Conservation (phyloP, 2,113 vertebrate genomes). For the Chitala chitala region DNA sequence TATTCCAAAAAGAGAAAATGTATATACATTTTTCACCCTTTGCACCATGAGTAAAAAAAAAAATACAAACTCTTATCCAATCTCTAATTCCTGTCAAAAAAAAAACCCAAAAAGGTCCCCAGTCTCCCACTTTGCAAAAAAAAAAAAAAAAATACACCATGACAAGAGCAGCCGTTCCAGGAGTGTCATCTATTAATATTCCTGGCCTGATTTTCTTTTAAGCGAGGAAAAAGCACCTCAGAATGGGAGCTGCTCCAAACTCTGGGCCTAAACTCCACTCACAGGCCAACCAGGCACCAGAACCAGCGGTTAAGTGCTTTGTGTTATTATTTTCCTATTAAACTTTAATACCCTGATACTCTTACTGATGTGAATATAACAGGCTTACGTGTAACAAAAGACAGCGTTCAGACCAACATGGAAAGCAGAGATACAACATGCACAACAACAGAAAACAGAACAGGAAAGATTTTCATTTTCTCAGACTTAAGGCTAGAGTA, state of each 20-base stretch:
- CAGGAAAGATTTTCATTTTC: neutral
- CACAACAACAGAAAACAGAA: neutral
- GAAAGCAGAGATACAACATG: neutral
- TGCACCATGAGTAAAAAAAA: too few relatives aligned
- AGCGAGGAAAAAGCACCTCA: neutral
- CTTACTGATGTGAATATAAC: neutral
- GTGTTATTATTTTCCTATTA: slow-evolving; percentile 3
- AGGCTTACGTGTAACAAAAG: neutral
- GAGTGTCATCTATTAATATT: too few relatives aligned
- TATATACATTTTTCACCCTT: too few relatives aligned
- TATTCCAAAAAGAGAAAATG: too few relatives aligned
- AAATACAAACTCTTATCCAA: too few relatives aligned
- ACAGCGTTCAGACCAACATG: neutral
- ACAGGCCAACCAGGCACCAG: neutral
- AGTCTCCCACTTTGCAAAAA: too few relatives aligned
- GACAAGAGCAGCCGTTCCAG: too few relatives aligned
- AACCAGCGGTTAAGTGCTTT: neutral
- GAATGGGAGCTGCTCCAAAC: neutral
- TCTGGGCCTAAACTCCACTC: neutral
- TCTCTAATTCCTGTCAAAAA: too few relatives aligned
- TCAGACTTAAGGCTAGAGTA: neutral
- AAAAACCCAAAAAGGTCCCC: too few relatives aligned
- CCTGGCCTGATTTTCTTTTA: neutral
- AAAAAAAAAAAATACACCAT: too few relatives aligned
- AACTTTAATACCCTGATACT: too few relatives aligned